Evolutionary conservation across 2,113 vertebrate species (phyloP).

Genomic region (Carlito syrichta): DNA sequence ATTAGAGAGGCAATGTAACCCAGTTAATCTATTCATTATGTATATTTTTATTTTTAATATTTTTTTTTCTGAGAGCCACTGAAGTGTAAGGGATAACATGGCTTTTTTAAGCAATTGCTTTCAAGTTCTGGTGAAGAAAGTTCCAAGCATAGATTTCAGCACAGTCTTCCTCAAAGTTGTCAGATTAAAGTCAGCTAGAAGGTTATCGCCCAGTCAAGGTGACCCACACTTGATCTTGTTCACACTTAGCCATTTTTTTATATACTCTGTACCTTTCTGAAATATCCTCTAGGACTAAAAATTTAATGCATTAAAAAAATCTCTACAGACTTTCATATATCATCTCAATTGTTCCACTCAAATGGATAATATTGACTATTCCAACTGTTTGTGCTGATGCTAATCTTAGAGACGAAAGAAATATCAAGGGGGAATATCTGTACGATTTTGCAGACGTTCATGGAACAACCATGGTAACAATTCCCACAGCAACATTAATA

Average conservation of each 20-base stretch:
- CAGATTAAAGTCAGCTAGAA: neutral
- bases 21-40: slow-evolving; percentile 50
- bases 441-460: neutral
- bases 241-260: neutral
- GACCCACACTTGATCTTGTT: neutral
- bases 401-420: slow-evolving; percentile 55
- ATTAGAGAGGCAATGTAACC: neutral
- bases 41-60: slow-evolving; percentile 58
- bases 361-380: neutral
- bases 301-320: neutral
- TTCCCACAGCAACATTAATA: slow-evolving; percentile 43
- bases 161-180: neutral
- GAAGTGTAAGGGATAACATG: slow-evolving; percentile 28
- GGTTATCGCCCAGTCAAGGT: neutral
- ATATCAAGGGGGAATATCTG: slow-evolving; percentile 47
- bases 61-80: slow-evolving; percentile 17
- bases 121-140: neutral
- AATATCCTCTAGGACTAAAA: neutral
- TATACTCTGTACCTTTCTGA: neutral
- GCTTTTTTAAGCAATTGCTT: neutral
- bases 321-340: neutral
- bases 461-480: slow-evolving; percentile 51
- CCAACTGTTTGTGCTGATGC: slow-evolving; percentile 49
- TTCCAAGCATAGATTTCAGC: neutral
- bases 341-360: neutral